Conservation (phyloP, 2,797 vertebrate species). For the Amblyraja radiata region DNA sequence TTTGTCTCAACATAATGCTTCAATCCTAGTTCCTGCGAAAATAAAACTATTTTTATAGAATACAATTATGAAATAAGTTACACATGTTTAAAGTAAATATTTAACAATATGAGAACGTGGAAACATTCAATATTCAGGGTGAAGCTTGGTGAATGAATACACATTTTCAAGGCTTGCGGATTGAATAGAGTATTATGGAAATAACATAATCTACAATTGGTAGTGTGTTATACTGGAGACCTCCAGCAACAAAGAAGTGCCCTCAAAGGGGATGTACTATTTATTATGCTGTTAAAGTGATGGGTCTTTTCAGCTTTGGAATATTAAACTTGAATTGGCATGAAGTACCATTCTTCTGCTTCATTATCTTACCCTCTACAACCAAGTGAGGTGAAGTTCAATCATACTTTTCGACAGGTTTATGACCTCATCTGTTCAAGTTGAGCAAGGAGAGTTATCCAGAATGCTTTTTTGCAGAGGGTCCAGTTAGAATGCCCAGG, state of each 20-base stretch:
- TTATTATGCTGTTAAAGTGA: background rate
- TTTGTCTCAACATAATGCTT: background rate
- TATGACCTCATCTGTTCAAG: background rate
- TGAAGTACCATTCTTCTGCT: background rate
- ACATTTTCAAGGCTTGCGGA: background rate
- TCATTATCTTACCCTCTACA: no score
- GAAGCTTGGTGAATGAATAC: constrained; percentile 2
- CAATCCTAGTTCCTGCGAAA: background rate
- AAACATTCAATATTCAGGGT: constrained; percentile 26
- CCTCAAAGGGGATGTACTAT: background rate
- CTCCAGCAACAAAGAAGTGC: background rate
- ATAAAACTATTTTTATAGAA: background rate
- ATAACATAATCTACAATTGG: background rate
- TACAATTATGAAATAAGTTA: background rate
- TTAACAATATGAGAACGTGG: constrained; percentile 15
- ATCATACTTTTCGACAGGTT: background rate
- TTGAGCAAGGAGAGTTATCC: background rate
- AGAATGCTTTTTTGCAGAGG: background rate
- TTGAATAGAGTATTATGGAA: background rate
- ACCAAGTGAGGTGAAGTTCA: background rate
- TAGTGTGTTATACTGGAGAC: background rate
- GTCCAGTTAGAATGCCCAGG: background rate
- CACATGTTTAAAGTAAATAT: constrained; percentile 3
- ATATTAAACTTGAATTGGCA: constrained; percentile 10
- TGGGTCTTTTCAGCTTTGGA: background rate